Percentiles rank a stretch among this genome's conserved stretches.
Conservation (phyloP, 2,113 vertebrate species). For the Protomyctophum bolini region DNA sequence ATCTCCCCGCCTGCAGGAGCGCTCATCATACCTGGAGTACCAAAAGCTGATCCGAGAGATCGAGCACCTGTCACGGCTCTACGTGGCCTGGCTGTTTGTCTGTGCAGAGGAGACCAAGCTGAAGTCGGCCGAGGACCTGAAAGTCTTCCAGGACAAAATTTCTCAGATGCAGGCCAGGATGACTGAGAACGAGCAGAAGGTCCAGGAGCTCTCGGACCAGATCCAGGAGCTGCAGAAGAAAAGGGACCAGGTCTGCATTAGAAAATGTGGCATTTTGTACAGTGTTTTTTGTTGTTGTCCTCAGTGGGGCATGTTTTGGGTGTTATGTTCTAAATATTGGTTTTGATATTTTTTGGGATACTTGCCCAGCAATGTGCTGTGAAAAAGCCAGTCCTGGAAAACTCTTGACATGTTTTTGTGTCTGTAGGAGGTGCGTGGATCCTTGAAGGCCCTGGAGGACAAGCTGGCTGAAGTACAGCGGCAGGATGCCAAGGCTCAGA, state of each 20-base stretch:
- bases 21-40: conserved; percentile 89
- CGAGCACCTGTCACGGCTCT: conserved; percentile 86
- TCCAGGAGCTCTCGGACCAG: conserved; percentile 81
- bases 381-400: too few species aligned
- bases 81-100: conserved; percentile 87
- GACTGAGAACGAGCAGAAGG: conserved; percentile 79
- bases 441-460: conserved; percentile 81
- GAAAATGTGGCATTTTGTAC: too few species aligned
- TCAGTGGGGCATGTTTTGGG: too few species aligned
- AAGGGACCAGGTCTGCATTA: conserved; percentile 81
- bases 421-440: conserved; percentile 81
- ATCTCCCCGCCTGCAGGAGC: conserved; percentile 77
- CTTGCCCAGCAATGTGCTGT: too few species aligned
- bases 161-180: conserved; percentile 78
- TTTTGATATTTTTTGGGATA: too few species aligned
- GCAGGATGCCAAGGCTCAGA: conserved; percentile 85
- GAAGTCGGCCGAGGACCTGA: conserved; percentile 80
- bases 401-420: neutral
- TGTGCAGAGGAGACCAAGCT: conserved; percentile 86
- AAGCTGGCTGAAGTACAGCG: conserved; percentile 84
- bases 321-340: too few species aligned
- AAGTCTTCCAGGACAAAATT: conserved; percentile 82
- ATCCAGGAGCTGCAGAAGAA: conserved; percentile 85
- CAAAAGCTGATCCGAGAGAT: conserved; percentile 88
- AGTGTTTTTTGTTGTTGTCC: too few species aligned